Base-by-base conservation (phyloP, 2,888 invertebrate species). In the Sycophila texana region DNA sequence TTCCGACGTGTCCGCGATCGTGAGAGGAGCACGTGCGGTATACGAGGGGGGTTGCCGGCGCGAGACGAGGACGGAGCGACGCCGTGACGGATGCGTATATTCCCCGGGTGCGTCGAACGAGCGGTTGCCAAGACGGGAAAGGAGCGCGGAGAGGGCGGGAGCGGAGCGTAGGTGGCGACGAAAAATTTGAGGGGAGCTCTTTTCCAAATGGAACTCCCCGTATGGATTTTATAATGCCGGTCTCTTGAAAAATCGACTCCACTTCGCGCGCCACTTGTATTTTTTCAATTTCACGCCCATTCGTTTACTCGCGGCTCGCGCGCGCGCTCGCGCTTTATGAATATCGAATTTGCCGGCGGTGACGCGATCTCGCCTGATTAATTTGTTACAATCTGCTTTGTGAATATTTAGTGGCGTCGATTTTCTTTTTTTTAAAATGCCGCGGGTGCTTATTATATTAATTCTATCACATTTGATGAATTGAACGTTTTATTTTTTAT, bases 191-290 rank as follows among this genome's bases (percentile, higher is more conserved):
- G 66, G 20, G 72, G 72, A 67, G 70, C 74, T 58, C 39, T 71
- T 76, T 78, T 79, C 20, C 70, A 79, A 79, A 81, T 79, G 75
- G 58, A 73, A 66, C 65, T 78, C 60, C 65, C 39, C 55, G 60
- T 74, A 73, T 75, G 75, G 75, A 72, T 79, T 80, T 79, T 80
- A 77, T 73, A 80, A 70, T 75, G 67, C 65, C 20, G 20, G 61
- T 49, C n/a, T 58, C 22, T 68, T 75, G 78, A 72, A 75, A 78
- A 78, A 81, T 75, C 58, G 78, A 80, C 74, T 74, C 22, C 5
- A 39, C 30, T 30, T 30, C 55, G 13, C 22, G 51, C 39, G 14
- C 14, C 7, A 26, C 53, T 58, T 14, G 49, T 22, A 13, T 76
- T 68, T 65, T 77, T 80, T 77, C 76, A 74, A 74, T 79, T 73